phyloP scores from a whole-genome alignment of 37 sponge, comb jelly and placozoan species.

The Geodia barretti region DNA sequence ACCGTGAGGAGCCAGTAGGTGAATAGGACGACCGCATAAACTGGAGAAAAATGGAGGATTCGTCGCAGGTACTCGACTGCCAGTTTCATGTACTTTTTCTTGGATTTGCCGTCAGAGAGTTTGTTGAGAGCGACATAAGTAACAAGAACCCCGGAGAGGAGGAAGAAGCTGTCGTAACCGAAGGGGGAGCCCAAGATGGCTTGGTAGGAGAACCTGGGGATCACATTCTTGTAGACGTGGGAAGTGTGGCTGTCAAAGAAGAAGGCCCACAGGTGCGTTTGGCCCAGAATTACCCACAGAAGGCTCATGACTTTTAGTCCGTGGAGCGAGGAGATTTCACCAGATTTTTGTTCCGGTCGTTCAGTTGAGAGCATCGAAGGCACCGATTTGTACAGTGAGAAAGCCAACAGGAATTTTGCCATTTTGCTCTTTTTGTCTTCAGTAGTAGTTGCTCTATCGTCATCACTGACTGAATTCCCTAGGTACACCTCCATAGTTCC shows the following conservation, averaged over 20 bases:
- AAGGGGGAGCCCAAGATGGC: slow-evolving; percentile 9
- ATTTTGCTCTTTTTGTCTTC: not conserved
- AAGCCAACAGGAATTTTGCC: not conserved
- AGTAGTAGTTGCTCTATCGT: not conserved
- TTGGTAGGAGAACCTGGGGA: slow-evolving; percentile 37
- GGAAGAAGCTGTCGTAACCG: slow-evolving; percentile 39
- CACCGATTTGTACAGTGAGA: not conserved
- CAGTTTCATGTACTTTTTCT: not conserved
- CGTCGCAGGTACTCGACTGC: slow-evolving; percentile 43
- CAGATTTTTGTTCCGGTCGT: not conserved
- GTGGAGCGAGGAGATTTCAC: slow-evolving; percentile 12
- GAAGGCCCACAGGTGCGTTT: slow-evolving; percentile 25
- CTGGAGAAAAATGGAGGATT: slow-evolving; percentile 48
- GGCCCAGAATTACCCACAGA: slow-evolving; percentile 72
- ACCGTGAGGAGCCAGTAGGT: slow-evolving; percentile 8
- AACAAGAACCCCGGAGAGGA: slow-evolving; percentile 49
- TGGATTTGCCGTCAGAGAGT: not conserved
- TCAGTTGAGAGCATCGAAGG: not conserved
- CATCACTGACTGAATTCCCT: not conserved
- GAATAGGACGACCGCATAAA: slow-evolving; percentile 25
- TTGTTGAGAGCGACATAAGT: slow-evolving; percentile 28
- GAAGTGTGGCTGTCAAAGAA: not conserved
- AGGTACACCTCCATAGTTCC: no score
- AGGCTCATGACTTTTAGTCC: slow-evolving; percentile 63
- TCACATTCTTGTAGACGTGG: not conserved